phyloP scores from a whole-genome alignment of 2,113 vertebrate genomes.

The Pachypanchax playfairii region DNA sequence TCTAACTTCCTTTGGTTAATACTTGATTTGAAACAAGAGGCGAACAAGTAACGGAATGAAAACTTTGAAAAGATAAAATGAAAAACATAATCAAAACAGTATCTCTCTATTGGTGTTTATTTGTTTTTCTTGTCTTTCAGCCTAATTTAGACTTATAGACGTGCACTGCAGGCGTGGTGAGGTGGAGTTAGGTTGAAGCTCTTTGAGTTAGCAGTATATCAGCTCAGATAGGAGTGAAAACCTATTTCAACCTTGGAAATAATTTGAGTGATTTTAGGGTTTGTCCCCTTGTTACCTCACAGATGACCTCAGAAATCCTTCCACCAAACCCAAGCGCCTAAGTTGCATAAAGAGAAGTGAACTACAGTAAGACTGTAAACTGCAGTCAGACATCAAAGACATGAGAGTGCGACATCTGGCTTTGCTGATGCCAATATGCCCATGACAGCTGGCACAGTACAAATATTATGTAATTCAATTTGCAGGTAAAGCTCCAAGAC shows the following conservation, averaged over 20 bases:
- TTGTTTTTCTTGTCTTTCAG: background rate
- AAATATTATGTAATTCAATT: background rate
- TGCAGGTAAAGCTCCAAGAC: background rate
- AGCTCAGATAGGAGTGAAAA: background rate
- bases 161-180: background rate
- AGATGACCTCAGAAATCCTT: background rate
- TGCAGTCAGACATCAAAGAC: background rate
- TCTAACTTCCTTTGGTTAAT: slow-evolving; percentile 1
- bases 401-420: background rate
- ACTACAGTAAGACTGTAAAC: background rate
- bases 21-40: background rate
- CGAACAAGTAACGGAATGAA: slow-evolving; percentile 1
- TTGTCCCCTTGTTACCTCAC: background rate
- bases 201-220: background rate
- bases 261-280: too few relatives aligned
- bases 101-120: background rate
- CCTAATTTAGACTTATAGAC: background rate
- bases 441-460: background rate
- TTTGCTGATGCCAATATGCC: background rate
- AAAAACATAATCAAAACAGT: background rate
- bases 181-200: background rate
- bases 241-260: too few relatives aligned
- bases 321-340: background rate
- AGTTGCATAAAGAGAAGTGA: background rate
- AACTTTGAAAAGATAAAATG: slow-evolving; percentile 4